Conservation (phyloP, 2,113 vertebrate genomes). For the Bubalus kerabau region DNA sequence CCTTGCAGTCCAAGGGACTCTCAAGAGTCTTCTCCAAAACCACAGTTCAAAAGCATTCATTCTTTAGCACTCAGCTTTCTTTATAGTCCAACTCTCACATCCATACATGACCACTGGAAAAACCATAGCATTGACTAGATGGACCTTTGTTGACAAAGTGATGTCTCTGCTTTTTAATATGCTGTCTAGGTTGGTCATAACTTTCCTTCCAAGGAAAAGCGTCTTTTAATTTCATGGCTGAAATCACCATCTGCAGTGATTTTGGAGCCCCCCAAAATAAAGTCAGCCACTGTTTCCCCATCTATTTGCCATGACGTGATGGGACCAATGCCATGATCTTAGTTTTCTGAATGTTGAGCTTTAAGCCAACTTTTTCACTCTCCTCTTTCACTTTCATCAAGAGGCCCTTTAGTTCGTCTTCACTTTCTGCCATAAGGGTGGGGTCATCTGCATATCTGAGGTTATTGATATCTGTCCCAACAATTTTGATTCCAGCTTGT, state of each 20-base stretch:
- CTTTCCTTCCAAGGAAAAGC: background rate
- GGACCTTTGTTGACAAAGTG: background rate
- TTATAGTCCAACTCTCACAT: background rate
- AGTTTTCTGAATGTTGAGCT: background rate
- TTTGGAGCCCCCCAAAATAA: background rate
- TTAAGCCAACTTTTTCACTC: background rate
- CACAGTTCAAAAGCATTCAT: background rate
- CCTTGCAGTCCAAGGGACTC: background rate
- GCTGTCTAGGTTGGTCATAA: background rate
- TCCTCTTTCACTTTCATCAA: background rate
- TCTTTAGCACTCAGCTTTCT: background rate
- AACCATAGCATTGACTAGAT: background rate
- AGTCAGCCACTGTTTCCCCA: background rate
- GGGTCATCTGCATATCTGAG: background rate
- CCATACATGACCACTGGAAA: background rate
- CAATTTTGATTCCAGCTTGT: background rate
- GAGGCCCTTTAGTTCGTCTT: background rate
- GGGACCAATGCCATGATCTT: background rate
- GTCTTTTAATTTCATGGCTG: background rate
- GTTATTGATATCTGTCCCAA: rapidly evolving
- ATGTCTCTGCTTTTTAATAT: background rate
- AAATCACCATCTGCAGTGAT: background rate
- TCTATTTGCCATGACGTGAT: background rate
- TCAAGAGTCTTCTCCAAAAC: background rate
- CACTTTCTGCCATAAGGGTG: background rate